Evolutionary conservation across 2,113 vertebrate genomes (phyloP), one percentile per base, ranked within the genome.

Genomic region (Hypocryptadius cinnamomeus): DNA sequence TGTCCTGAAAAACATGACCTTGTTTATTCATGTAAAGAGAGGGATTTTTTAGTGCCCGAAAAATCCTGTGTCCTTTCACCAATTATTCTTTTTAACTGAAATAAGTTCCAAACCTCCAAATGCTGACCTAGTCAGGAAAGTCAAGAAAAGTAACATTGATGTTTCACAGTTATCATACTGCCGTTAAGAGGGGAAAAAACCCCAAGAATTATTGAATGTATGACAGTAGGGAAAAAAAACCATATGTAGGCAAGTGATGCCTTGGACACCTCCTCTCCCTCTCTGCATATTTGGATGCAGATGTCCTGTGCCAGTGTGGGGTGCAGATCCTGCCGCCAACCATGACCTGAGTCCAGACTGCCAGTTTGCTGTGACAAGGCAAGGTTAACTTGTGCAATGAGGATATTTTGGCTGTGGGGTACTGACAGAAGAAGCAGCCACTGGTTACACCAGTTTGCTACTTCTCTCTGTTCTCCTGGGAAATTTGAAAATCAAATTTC

Each of bases 261-360:
- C 33, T 50, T 40, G 11, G 16, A 40, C 23, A 74, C 9, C 28
- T 72, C 35, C 48, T 79, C 3, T 65, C 6, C 3, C 19, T 8
- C 8, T 53, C 20, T 59, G 10, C 11, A 3, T 17, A 9, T 56
- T 24, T 44, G 18, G 13, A 28, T 15, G 28, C 6, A 48, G 50
- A 11, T 45, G 13, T 10, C 0, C 0, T 35, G 14, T 35, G 24
- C 24, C 48, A 33, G 1, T 10, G 17, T 66, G 25, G 51, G 31
- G 5, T 28, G 24, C 16, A 40, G 19, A 23, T 37, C n/a, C 28
- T 77, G 40, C 23, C 37, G 33, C 20, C n/a, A 35, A 33, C 13
- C 39, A 2, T 3, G 10, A 24, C 30, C 23, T 2, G 1, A 63
- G 42, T 8, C 21, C n/a, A 59, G 16, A 24, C 35, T 85, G 28